Evolutionary conservation across 2,113 vertebrate species (phyloP), one percentile per base, ranked within the genome.

Genomic region (Cololabis saira): DNA sequence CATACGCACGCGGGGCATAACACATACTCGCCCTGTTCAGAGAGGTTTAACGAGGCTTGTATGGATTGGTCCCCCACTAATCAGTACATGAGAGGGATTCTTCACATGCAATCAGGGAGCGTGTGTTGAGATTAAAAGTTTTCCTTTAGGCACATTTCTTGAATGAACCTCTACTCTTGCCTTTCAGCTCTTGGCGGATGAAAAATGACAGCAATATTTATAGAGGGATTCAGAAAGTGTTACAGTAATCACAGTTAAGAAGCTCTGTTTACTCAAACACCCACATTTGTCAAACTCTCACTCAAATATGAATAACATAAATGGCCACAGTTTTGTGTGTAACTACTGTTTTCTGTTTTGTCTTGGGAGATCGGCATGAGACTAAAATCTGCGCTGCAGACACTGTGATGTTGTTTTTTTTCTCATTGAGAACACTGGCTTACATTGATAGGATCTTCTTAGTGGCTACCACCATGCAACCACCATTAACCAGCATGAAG

Each of bases 401-500:
- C 68, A 42, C 58, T 14, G 11, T 53, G 37, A 58, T 56, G 66
- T 70, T 83, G 56, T 75, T 37, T 37, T 37, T 37, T 37, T 37
- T 37, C 51, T 70, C 47, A n/a, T 22, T 4, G 15, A 45, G 51
- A 67, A 33, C 33, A 37, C 33, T 37, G 10, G 33, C 58, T 19
- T 27, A 7, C 16, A 7, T 45, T 57, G 86, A 84, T 87, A 77
- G 22, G 18, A 87, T 87, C 86, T 77, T 9, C 55, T 64, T 3
- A 27, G 48, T 69, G 67, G 71, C 62, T 58, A 43, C 78, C 83
- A 73, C 47, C 63, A 67, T 60, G 37, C 14, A 85, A 73, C 83
- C 78, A 76, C 47, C 73, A 81, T 88, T 84, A 52, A 81, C 83
- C 86, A 69, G 85, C 89, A 89, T 83, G 61, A 21, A 60, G 65